Evolutionary conservation across 2,797 vertebrate genomes (phyloP).

Genomic region (Phataginus tetradactyla): DNA sequence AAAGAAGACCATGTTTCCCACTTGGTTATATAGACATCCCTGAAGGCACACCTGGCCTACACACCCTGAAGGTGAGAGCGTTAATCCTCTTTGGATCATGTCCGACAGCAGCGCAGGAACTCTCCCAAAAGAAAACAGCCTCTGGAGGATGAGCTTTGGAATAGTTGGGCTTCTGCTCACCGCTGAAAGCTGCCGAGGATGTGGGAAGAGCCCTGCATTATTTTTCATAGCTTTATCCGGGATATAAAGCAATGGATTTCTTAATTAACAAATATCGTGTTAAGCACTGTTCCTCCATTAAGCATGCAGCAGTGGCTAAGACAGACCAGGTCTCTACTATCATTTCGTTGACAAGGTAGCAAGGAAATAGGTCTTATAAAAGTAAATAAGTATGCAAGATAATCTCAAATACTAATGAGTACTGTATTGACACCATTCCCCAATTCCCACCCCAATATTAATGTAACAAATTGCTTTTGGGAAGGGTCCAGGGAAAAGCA

Average conservation of each 20-base stretch:
- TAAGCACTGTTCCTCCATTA: neutral
- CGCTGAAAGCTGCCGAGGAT: neutral
- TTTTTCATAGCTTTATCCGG: neutral
- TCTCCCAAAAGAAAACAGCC: neutral
- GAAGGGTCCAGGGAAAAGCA: neutral
- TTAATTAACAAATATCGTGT: conserved; percentile 22
- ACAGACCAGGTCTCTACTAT: neutral
- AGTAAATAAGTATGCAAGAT: neutral
- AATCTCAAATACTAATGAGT: neutral
- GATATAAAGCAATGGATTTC: neutral
- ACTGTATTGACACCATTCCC: neutral
- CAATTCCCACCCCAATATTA: neutral
- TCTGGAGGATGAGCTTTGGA: neutral
- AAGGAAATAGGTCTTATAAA: neutral
- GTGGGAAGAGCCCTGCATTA: neutral
- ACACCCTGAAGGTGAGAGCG: neutral
- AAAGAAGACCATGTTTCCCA: neutral
- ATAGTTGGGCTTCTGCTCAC: neutral
- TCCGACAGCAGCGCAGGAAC: neutral
- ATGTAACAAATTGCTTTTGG: neutral
- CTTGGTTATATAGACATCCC: neutral
- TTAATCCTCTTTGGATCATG: neutral
- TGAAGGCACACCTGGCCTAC: neutral
- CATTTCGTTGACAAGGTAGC: neutral
- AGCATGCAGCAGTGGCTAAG: neutral